Evolutionary conservation across 2,113 vertebrate species (phyloP).

Genomic region (Zingel zingel): DNA sequence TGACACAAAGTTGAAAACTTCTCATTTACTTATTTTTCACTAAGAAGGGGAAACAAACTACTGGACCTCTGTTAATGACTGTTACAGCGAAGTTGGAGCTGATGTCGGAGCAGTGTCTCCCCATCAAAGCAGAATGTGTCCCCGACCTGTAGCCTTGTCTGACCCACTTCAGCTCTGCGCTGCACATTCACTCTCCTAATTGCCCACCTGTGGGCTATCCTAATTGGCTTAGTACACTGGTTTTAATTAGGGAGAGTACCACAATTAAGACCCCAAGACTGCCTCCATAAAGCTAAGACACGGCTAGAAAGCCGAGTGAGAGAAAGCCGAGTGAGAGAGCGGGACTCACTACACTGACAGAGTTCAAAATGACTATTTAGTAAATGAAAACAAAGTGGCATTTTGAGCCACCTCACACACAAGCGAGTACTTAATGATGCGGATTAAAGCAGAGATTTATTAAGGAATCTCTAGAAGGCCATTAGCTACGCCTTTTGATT

Average conservation of each 20-base stretch:
- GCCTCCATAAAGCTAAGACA: constrained; percentile 18
- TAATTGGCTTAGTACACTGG: constrained; percentile 70
- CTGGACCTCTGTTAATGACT: constrained; percentile 40
- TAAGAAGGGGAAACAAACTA: constrained; percentile 2
- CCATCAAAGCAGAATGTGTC: constrained; percentile 57
- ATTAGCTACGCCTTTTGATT: constrained; percentile 78
- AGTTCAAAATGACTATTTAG: constrained; percentile 60
- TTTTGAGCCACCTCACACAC: constrained; percentile 63
- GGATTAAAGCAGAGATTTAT: constrained; percentile 73
- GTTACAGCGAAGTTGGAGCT: constrained; percentile 25
- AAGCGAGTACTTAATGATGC: constrained; percentile 69
- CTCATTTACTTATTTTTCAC: constrained; percentile 22
- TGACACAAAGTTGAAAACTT: not conserved
- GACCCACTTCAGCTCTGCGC: constrained; percentile 53
- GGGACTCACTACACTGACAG: constrained; percentile 4
- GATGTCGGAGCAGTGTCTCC: constrained; percentile 36
- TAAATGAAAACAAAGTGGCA: constrained; percentile 75
- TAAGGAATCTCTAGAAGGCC: constrained; percentile 69
- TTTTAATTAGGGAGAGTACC: constrained; percentile 67
- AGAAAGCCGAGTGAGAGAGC: not conserved
- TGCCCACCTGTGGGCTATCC: constrained; percentile 66
- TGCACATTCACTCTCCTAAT: constrained; percentile 64
- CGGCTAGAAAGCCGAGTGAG: not conserved
- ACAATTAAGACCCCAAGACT: constrained; percentile 50
- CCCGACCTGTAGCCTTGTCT: constrained; percentile 57